Conservation (phyloP, 2,888 invertebrate species). For the Heliconius charithonia region DNA sequence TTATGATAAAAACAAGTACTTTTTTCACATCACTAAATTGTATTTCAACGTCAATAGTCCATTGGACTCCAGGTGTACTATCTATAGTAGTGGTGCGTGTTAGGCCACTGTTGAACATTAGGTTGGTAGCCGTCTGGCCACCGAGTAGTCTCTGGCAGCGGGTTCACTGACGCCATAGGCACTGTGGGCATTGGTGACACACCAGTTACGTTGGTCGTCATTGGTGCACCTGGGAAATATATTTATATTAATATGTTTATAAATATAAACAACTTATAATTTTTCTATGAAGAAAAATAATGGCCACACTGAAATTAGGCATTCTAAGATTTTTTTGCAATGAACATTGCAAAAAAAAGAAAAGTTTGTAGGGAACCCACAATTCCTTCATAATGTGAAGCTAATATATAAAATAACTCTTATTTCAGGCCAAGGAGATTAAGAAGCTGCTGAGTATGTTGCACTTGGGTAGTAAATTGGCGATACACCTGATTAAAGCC, state of each 20-base stretch:
- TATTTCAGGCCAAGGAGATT: slow-evolving; percentile 55
- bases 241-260: neutral
- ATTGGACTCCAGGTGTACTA: slow-evolving; percentile 43
- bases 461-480: slow-evolving; percentile 78
- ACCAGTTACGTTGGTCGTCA: slow-evolving; percentile 57
- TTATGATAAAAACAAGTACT: neutral
- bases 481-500: slow-evolving; percentile 60
- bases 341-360: too few relatives aligned
- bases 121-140: slow-evolving; percentile 58
- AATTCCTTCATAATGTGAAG: too few relatives aligned
- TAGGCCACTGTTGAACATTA: slow-evolving; percentile 63
- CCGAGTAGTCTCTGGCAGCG: slow-evolving; percentile 52
- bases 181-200: slow-evolving; percentile 53
- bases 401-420: neutral
- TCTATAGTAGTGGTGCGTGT: slow-evolving; percentile 86
- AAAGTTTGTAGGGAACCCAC: too few relatives aligned
- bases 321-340: too few relatives aligned
- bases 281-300: too few relatives aligned
- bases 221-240: slow-evolving; percentile 53
- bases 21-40: neutral
- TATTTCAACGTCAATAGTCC: neutral
- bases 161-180: slow-evolving; percentile 49
- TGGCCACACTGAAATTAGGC: too few relatives aligned
- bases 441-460: slow-evolving; percentile 59
- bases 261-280: too few relatives aligned